Evolutionary conservation across 2,113 vertebrate genomes (phyloP).

Genomic region (Nanorana parkeri): DNA sequence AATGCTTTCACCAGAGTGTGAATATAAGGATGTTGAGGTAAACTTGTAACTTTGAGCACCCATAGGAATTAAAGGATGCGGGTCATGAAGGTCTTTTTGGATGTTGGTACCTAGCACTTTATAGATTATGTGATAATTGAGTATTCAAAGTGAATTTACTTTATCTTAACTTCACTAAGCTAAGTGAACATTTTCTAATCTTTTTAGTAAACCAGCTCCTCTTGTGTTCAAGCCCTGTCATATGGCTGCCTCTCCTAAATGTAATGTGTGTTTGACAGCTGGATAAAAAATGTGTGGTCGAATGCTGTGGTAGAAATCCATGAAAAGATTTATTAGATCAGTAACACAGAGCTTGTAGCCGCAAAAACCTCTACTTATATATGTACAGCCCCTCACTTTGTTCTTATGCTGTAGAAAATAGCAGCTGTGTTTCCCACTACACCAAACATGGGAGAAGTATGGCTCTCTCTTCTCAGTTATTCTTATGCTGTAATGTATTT

Average conservation of each 20-base stretch:
- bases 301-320: background rate
- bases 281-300: constrained; percentile 24
- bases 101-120: too few species aligned
- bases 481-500: constrained; percentile 37
- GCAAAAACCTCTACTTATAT: constrained; percentile 32
- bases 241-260: constrained; percentile 32
- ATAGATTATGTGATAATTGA: too few species aligned
- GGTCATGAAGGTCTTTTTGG: too few species aligned
- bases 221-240: background rate
- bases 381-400: background rate
- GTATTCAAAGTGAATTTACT: too few species aligned
- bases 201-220: too few species aligned
- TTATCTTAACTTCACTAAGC: too few species aligned
- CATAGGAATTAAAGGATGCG: too few species aligned
- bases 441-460: background rate
- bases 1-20: too few species aligned
- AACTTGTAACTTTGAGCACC: too few species aligned
- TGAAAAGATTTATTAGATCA: constrained; percentile 20
- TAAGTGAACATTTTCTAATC: too few species aligned
- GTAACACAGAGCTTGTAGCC: background rate
- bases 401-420: background rate
- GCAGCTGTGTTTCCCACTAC: background rate
- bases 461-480: constrained; percentile 7
- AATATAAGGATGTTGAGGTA: too few species aligned
- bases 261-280: background rate